These are phyloP conservation scores for Ischnus inquisitorius DNA, from an alignment of 2,888 invertebrate genomes.

Conservation along the genomic window DNA sequence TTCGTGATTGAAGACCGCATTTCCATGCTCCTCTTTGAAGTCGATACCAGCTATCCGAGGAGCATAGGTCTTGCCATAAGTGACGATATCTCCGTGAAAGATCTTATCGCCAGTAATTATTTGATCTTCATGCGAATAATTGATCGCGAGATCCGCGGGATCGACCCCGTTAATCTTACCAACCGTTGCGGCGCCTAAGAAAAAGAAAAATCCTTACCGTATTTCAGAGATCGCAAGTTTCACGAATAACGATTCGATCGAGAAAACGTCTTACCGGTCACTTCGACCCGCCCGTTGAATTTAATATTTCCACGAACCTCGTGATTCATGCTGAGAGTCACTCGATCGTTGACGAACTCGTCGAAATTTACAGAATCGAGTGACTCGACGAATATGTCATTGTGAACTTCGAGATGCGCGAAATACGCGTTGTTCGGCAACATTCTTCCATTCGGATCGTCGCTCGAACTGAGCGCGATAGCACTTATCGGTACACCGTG, in stretches of 20 bases:
- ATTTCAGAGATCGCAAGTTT: neutral
- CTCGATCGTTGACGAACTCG: slow-evolving; percentile 74
- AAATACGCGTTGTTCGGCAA: slow-evolving; percentile 74
- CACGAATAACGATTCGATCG: neutral
- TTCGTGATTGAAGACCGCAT: slow-evolving; percentile 72
- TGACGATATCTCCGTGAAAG: slow-evolving; percentile 70
- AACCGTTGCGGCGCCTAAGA: slow-evolving; percentile 70
- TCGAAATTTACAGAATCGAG: slow-evolving; percentile 78
- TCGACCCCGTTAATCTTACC: slow-evolving; percentile 74
- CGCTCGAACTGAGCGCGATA: slow-evolving; percentile 54
- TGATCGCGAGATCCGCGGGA: slow-evolving; percentile 74
- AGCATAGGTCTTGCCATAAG: slow-evolving; percentile 71
- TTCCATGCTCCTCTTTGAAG: slow-evolving; percentile 66
- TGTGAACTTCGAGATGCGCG: slow-evolving; percentile 71
- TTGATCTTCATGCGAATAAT: slow-evolving; percentile 67
- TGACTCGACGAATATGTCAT: slow-evolving; percentile 65
- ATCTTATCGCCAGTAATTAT: slow-evolving; percentile 71
- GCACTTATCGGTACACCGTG: slow-evolving; percentile 71
- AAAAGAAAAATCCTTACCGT: neutral
- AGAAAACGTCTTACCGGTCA: slow-evolving; percentile 71
- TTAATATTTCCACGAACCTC: slow-evolving; percentile 70
- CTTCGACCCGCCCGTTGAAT: slow-evolving; percentile 74
- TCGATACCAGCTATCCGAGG: slow-evolving; percentile 71
- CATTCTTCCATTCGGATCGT: slow-evolving; percentile 20
- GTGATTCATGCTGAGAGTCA: slow-evolving; percentile 72